Evolutionary conservation across 2,797 vertebrate genomes (phyloP).

Genomic region (Hemibagrus guttatus): DNA sequence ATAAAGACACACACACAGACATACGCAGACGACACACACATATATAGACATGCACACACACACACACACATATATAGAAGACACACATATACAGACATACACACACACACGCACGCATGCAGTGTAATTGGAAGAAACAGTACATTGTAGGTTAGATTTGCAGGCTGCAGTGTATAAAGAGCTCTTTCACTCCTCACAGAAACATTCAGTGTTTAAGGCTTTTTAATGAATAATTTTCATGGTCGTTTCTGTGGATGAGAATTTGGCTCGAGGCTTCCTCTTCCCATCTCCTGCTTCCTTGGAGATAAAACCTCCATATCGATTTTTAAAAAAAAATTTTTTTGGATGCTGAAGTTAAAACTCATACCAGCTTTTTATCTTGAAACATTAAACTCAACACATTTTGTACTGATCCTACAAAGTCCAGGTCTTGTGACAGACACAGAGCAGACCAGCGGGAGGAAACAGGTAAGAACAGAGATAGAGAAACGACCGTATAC

Average conservation of each 20-base stretch:
- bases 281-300: not conserved
- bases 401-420: not conserved
- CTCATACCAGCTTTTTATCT: not conserved
- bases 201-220: conserved; percentile 3
- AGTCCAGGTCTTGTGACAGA: not conserved
- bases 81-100: too few species aligned
- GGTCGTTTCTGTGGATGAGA: not conserved
- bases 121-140: conserved; percentile 31
- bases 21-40: not conserved
- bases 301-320: conserved; percentile 3
- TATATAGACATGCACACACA: not conserved
- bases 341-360: not conserved
- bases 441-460: not conserved
- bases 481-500: conserved; percentile 53
- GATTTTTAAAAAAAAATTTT: too few species aligned
- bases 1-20: not conserved
- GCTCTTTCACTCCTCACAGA: conserved; percentile 13
- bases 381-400: conserved; percentile 10
- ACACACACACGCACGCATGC: not conserved
- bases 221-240: conserved; percentile 36
- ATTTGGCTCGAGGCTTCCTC: conserved; percentile 5
- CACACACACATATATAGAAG: not conserved
- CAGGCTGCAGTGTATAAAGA: not conserved
- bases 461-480: not conserved
- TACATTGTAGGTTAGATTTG: not conserved